These are phyloP conservation scores for Drosophila littoralis DNA, from an alignment of 1,140 invertebrate genomes.

Conservation along the genomic window DNA sequence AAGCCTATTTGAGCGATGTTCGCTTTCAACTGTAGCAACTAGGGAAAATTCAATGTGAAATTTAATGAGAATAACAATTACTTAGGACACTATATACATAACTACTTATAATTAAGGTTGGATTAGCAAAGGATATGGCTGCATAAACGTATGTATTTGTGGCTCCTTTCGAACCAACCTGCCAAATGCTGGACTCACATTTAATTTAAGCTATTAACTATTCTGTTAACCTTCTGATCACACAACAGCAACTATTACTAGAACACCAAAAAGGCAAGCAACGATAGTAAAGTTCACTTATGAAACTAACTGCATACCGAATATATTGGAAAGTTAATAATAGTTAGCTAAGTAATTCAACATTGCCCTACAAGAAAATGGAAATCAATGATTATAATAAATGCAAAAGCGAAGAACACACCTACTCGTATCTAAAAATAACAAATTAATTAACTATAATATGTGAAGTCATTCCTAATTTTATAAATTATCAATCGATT, in stretches of 20 bases:
- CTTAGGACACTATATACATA: constrained; percentile 24
- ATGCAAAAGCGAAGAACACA: constrained; percentile 1
- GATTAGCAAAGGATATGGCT: constrained; percentile 2
- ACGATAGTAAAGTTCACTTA: constrained; percentile 72
- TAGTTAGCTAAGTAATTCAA: constrained; percentile 34
- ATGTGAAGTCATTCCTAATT: constrained; percentile 43
- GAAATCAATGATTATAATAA: constrained; percentile 21
- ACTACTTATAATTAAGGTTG: constrained; percentile 23
- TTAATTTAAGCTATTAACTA: constrained; percentile 27
- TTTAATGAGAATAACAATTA: constrained; percentile 45
- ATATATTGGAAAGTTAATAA: constrained; percentile 11
- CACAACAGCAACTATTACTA: constrained; percentile 46
- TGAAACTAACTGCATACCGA: constrained; percentile 55
- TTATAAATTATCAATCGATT: constrained; percentile 47
- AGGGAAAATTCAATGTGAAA: constrained; percentile 67
- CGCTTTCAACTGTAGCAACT: constrained; percentile 80
- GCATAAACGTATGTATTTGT: background rate
- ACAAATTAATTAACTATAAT: constrained; percentile 25
- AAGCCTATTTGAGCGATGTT: constrained; percentile 80
- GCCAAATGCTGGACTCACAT: constrained; percentile 43
- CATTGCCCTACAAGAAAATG: constrained; percentile 32
- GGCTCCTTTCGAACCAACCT: constrained; percentile 46
- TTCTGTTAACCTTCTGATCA: constrained; percentile 38
- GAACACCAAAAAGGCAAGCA: constrained; percentile 72
- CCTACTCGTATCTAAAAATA: constrained; percentile 25